Evolutionary conservation across 2,888 invertebrate genomes (phyloP).

Genomic region (Cyrtodaria siliqua): DNA sequence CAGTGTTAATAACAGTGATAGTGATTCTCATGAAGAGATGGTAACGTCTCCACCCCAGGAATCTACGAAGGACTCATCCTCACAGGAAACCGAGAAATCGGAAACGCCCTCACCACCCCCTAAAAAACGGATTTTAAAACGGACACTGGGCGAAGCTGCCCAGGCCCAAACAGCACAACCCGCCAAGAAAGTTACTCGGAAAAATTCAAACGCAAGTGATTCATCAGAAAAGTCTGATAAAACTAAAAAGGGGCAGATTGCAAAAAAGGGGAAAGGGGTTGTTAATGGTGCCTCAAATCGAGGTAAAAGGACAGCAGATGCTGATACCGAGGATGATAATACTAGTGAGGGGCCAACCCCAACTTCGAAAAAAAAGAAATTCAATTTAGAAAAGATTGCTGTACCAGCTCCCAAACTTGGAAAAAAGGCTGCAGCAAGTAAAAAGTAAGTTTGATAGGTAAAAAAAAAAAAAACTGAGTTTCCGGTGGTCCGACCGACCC

Average conservation of each 20-base stretch:
- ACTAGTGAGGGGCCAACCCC: slow-evolving; percentile 25
- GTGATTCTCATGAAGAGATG: slow-evolving; percentile 33
- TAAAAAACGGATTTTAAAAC: slow-evolving; percentile 55
- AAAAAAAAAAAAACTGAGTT: too few relatives aligned
- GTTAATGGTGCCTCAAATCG: slow-evolving; percentile 26
- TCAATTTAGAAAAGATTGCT: slow-evolving; percentile 54
- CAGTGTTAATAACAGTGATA: slow-evolving; percentile 19
- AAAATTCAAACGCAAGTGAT: slow-evolving; percentile 28
- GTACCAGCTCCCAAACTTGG: slow-evolving; percentile 52
- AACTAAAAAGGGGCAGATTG: slow-evolving; percentile 12
- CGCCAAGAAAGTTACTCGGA: slow-evolving; percentile 30
- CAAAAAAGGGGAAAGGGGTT: slow-evolving; percentile 32
- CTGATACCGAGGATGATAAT: slow-evolving; percentile 1
- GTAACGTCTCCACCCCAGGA: slow-evolving; percentile 47
- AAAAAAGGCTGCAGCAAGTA: slow-evolving; percentile 26
- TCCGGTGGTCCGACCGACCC: too few relatives aligned
- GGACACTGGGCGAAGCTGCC: slow-evolving; percentile 43
- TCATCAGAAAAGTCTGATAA: slow-evolving; percentile 23
- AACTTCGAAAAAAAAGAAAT: slow-evolving; percentile 40
- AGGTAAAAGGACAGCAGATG: slow-evolving; percentile 7
- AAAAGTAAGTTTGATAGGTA: slow-evolving; percentile 26
- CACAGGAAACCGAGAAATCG: slow-evolving; percentile 34
- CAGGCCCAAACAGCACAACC: slow-evolving; percentile 13
- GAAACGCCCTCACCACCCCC: slow-evolving; percentile 37
- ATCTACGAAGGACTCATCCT: slow-evolving; percentile 16